These are phyloP conservation scores for Hiodon alosoides DNA, from an alignment of 2,113 vertebrate species.

Conservation along the genomic window DNA sequence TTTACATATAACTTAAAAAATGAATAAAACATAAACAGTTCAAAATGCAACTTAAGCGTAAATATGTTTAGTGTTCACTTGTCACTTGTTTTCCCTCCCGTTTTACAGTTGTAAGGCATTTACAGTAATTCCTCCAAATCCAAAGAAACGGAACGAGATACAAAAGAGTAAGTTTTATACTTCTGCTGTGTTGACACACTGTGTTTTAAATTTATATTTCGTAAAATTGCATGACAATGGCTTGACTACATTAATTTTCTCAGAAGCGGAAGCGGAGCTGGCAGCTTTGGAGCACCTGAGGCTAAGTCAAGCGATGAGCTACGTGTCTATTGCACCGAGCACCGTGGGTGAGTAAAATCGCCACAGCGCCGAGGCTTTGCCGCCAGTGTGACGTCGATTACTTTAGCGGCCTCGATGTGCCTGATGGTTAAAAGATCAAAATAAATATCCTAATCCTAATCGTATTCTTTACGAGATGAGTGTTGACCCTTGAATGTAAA, in stretches of 20 bases:
- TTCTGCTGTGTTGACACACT: not conserved
- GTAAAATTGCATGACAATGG: not conserved
- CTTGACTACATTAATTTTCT: not conserved
- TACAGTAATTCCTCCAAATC: conserved; percentile 55
- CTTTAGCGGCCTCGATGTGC: not conserved
- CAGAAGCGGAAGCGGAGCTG: conserved; percentile 57
- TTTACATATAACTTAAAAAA: too few relatives aligned
- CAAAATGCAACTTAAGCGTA: conserved; percentile 23
- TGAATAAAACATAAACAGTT: not conserved
- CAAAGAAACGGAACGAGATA: conserved; percentile 52
- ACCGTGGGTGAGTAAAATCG: conserved; percentile 49
- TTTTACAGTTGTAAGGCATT: conserved; percentile 50
- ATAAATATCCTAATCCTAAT: too few relatives aligned
- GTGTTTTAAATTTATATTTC: not conserved
- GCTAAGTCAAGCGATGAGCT: conserved; percentile 50
- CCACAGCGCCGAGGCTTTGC: not conserved
- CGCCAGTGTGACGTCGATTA: too few relatives aligned
- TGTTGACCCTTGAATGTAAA: too few relatives aligned
- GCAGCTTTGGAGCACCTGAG: conserved; percentile 53
- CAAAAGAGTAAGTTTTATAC: conserved; percentile 49
- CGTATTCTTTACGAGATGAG: too few relatives aligned
- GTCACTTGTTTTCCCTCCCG: conserved; percentile 1
- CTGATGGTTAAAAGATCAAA: not conserved
- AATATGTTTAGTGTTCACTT: not conserved
- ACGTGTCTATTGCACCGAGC: conserved; percentile 56